Conservation (phyloP, 2,888 invertebrate species). For the Entomobrya proxima region DNA sequence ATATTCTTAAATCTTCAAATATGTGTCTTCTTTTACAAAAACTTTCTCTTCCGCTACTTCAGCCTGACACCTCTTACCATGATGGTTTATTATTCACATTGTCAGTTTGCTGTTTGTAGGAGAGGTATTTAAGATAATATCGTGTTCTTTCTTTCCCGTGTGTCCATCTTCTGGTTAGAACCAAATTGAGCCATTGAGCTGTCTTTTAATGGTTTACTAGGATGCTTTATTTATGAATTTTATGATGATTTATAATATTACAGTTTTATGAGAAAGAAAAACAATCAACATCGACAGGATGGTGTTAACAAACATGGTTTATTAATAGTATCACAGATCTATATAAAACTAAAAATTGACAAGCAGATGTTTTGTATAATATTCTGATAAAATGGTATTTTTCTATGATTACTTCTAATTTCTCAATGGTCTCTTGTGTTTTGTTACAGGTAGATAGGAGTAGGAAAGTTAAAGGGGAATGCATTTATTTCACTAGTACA, state of each 20-base stretch:
- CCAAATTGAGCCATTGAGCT: too few relatives aligned
- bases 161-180: too few relatives aligned
- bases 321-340: slow-evolving; percentile 73
- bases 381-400: neutral
- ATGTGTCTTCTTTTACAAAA: too few relatives aligned
- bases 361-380: slow-evolving; percentile 50
- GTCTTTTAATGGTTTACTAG: too few relatives aligned
- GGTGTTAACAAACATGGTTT: slow-evolving; percentile 61
- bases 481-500: neutral
- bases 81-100: too few relatives aligned
- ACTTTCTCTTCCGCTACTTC: too few relatives aligned
- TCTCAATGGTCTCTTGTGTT: slow-evolving; percentile 46
- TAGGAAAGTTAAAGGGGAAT: slow-evolving; percentile 7
- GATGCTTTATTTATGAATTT: neutral
- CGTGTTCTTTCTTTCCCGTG: too few relatives aligned
- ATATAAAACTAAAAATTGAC: slow-evolving; percentile 69
- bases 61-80: too few relatives aligned
- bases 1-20: too few relatives aligned
- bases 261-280: neutral
- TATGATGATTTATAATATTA: neutral
- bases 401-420: slow-evolving; percentile 18
- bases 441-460: slow-evolving; percentile 51
- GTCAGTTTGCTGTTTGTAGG: too few relatives aligned
- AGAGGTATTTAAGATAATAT: too few relatives aligned
- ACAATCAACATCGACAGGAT: neutral